Evolutionary conservation across 2,797 vertebrate genomes (phyloP), one percentile per base, ranked within the genome.

Genomic region (Dermochelys coriacea): DNA sequence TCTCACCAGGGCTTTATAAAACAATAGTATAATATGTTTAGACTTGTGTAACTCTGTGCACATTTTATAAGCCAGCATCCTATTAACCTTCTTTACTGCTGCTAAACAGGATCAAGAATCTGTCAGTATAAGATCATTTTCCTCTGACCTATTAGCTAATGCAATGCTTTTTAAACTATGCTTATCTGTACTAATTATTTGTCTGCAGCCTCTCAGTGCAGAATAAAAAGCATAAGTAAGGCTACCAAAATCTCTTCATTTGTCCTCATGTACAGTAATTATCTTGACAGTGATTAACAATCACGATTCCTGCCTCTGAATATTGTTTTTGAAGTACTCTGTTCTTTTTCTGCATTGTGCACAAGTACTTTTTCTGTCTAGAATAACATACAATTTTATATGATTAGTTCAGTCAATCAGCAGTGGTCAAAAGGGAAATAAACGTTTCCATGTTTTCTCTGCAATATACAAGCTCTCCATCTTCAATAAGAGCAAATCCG

Each of bases 121-220:
- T 93, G 86, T 90, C 92, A 93, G 84, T 91, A 82, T 79, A 86
- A 50, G 88, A 75, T 93, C n/a, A 0, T 94, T 97, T 88, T 93
- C 80, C 11, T 93, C 75, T 96, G 82, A 86, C 93, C 88, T 57
- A 54, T 85, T 78, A 92, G 82, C 74, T 96, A 93, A 91, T 94
- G 96, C 93, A 51, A 14, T 89, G 93, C 83, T 91, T 95, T 94
- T 96, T 93, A 95, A 93, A 90, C 86, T 90, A 12, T 83, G 85
- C 49, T 94, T 96, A 91, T 91, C 87, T 92, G 12, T 93, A n/a
- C 86, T 96, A 96, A 95, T 95, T 93, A 47, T 91, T 93, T 96
- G 93, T 85, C 92, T 95, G 75, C 57, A 49, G 91, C 83, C 92
- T 93, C 96, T 86, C 84, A 29, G 15, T 5, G 14, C 79, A 87